Evolutionary conservation across 2,888 invertebrate species (phyloP).

Genomic region (Diaprepes abbreviatus): DNA sequence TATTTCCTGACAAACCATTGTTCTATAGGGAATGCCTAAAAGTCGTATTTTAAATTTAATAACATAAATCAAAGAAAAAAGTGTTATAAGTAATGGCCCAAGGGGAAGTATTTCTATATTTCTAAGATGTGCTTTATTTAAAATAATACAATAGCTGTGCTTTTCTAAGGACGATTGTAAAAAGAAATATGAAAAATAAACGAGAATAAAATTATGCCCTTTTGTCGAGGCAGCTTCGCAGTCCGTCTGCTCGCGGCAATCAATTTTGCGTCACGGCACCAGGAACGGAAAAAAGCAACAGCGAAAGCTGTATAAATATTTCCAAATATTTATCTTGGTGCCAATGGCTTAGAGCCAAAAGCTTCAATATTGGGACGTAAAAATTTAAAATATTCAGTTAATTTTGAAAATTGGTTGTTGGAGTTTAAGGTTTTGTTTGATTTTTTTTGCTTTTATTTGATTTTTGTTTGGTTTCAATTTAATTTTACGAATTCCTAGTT

Average conservation of each 20-base stretch:
- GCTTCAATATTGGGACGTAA: background rate
- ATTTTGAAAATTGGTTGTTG: no score
- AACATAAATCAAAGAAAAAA: background rate
- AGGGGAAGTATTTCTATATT: conserved; percentile 8
- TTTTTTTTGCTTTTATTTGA: no score
- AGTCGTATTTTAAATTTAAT: no score
- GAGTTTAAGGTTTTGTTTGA: no score
- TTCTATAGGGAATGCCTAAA: no score
- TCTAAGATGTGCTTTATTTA: conserved; percentile 6
- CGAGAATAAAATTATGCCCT: conserved; percentile 24
- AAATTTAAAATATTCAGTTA: background rate
- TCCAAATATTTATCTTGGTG: conserved; percentile 1
- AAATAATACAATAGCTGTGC: conserved; percentile 3
- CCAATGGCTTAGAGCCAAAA: background rate
- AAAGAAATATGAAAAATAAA: conserved; percentile 19
- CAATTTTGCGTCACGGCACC: conserved; percentile 14
- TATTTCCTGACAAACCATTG: no score
- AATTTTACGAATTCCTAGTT: no score
- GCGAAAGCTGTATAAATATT: conserved; percentile 4
- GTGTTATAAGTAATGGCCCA: conserved; percentile 2
- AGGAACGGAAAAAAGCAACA: conserved; percentile 8
- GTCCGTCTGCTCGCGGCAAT: conserved; percentile 20
- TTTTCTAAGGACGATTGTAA: conserved; percentile 5
- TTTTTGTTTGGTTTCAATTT: no score
- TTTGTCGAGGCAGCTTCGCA: conserved; percentile 13